Conservation (phyloP, 2,797 vertebrate genomes). For the Lutjanus campechanus region DNA sequence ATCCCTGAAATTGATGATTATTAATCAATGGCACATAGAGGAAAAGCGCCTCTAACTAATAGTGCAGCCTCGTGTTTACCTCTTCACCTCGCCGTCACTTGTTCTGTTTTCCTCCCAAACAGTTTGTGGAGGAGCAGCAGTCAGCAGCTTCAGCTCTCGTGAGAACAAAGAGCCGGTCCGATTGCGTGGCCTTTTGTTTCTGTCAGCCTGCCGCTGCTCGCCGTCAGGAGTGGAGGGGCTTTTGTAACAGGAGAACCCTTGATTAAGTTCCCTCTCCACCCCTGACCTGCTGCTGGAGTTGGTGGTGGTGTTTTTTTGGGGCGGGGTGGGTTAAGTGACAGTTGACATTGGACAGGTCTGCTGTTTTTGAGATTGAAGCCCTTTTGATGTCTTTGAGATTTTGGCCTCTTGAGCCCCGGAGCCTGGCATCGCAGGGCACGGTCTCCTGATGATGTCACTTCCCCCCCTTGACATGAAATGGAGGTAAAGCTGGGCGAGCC, state of each 20-base stretch:
- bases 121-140: constrained; percentile 32
- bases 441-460: constrained; percentile 63
- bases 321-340: constrained; percentile 79
- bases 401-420: constrained; percentile 23
- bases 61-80: constrained; percentile 10
- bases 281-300: constrained; percentile 71
- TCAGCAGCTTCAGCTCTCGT: constrained; percentile 23
- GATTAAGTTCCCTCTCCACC: constrained; percentile 82
- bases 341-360: constrained; percentile 83
- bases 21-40: neutral
- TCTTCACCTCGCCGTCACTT: neutral
- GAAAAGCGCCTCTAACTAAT: neutral
- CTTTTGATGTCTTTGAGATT: constrained; percentile 68
- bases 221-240: constrained; percentile 57
- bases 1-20: constrained; percentile 3
- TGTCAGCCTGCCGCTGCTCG: constrained; percentile 49
- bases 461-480: constrained; percentile 29
- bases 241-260: constrained; percentile 86
- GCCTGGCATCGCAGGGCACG: constrained; percentile 58
- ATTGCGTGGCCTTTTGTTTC: constrained; percentile 63
- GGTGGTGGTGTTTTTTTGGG: neutral
- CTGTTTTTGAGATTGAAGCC: constrained; percentile 67
- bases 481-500: constrained; percentile 29
- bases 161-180: constrained; percentile 59
- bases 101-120: constrained; percentile 2